Percentiles rank a stretch among this genome's conserved stretches.
Conservation (phyloP, 2,888 invertebrate genomes). For the Podabrus alpinus region DNA sequence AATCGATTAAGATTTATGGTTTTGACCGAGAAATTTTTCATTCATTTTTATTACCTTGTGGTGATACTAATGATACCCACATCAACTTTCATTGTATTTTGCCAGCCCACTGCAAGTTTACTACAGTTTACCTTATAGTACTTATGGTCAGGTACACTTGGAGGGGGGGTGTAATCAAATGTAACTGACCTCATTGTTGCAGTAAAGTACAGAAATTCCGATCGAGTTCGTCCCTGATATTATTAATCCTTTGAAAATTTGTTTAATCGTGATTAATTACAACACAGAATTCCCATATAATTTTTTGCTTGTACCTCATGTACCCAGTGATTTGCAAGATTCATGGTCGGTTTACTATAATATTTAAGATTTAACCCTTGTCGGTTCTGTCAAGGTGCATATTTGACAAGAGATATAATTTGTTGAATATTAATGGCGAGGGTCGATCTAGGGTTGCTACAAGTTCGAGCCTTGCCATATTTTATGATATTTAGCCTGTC, state of each 20-base stretch:
- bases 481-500: not conserved
- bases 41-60: not conserved
- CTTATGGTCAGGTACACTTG: not conserved
- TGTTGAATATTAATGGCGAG: constrained; percentile 28
- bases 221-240: not conserved
- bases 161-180: not conserved
- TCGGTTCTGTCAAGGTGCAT: constrained; percentile 17
- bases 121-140: not conserved
- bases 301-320: not conserved
- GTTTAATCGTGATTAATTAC: not conserved
- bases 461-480: not conserved
- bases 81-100: not conserved
- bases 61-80: not conserved
- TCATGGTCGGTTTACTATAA: constrained; percentile 8
- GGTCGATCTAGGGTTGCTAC: constrained; percentile 23
- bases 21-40: not conserved
- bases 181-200: not conserved
- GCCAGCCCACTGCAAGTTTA: not conserved
- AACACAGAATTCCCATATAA: not conserved
- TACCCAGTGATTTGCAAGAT: constrained; percentile 3
- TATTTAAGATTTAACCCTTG: constrained; percentile 9
- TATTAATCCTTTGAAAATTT: not conserved
- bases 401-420: constrained; percentile 26
- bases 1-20: not conserved
- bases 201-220: not conserved